Base-by-base conservation (phyloP, 2,888 invertebrate genomes). In the Eilema caniola region DNA sequence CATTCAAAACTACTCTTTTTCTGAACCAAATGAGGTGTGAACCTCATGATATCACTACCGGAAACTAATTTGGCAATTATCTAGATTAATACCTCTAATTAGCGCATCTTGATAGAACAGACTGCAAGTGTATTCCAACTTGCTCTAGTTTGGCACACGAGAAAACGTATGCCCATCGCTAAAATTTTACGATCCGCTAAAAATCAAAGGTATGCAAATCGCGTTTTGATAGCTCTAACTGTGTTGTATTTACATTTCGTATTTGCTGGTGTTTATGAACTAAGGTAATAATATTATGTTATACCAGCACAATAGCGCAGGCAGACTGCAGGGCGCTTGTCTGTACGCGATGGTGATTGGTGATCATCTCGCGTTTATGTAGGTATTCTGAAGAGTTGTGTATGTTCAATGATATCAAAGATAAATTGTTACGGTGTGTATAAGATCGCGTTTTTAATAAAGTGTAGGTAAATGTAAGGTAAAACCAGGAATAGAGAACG, bases 41-140 rank as follows among this genome's bases (percentile, higher is more conserved):
- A 87, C 84, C 87, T 88, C 88, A 89, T 86, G 92, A 92, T 92
- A 92, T 92, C 91, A 92, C 88, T 87, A 75, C 87, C 84, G 81
- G 78, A 80, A 78, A 84, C 88, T 87, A 89, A 92, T 93, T 90
- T 83, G 79, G 80, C 85, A 88, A 90, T 93, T 93, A 92, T 81
- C 82, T 80, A 85, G 84, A 90, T 91, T 91, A 90, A 85, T 85
- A 80, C 78, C 74, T 71, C 74, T 82, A 87, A 89, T 93, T 92
- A 90, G 86, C 88, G 83, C 80, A 75, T 75, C 71, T 79, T 69
- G 77, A 73, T 71, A 69, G 74, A 84, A 84, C 80, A 81, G 78
- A 83, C 76, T 73, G 62, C 72, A 78, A 71, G 80, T 76, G 74
- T 76, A 66, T 77, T 72, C 71, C 23, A 62, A 62, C 70, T 70